Conservation (phyloP, 2,888 invertebrate species). For the Drosophila acutilabella region DNA sequence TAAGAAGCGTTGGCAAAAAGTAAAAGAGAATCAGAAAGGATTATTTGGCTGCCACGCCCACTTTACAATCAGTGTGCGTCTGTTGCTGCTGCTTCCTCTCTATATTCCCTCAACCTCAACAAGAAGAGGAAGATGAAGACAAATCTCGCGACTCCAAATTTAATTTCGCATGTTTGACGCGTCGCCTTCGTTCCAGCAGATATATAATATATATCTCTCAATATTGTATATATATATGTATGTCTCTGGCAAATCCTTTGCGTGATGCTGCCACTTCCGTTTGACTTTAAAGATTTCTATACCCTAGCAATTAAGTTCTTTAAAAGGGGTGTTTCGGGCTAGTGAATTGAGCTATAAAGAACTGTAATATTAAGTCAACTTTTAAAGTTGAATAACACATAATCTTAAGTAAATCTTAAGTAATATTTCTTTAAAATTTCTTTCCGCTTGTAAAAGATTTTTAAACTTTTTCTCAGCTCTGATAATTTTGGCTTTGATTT, state of each 20-base stretch:
- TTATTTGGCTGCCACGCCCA: slow-evolving; percentile 66
- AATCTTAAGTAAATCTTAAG: no score
- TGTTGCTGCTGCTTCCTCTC: slow-evolving; percentile 18
- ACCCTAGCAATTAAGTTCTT: slow-evolving; percentile 10
- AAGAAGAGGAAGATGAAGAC: neutral
- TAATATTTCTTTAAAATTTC: neutral
- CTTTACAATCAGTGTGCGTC: slow-evolving; percentile 47
- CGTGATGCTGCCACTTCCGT: slow-evolving; percentile 53
- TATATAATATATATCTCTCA: slow-evolving; percentile 1
- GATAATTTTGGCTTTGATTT: no score
- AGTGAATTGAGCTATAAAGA: no score
- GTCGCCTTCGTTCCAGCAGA: slow-evolving; percentile 43
- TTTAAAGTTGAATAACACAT: no score
- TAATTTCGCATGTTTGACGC: slow-evolving; percentile 77
- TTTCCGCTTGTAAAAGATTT: neutral
- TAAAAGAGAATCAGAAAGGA: slow-evolving; percentile 55
- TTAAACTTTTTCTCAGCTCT: neutral
- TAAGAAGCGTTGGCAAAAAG: slow-evolving; percentile 1
- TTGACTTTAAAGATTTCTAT: slow-evolving; percentile 39
- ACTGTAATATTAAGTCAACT: no score
- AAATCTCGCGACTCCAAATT: slow-evolving; percentile 58
- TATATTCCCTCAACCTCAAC: slow-evolving; percentile 11
- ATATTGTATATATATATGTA: neutral
- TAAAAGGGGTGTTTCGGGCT: no score
- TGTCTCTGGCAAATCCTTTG: slow-evolving; percentile 38